These are phyloP conservation scores for Acanthurus tractus DNA, from an alignment of 2,797 vertebrate species.

Conservation along the genomic window DNA sequence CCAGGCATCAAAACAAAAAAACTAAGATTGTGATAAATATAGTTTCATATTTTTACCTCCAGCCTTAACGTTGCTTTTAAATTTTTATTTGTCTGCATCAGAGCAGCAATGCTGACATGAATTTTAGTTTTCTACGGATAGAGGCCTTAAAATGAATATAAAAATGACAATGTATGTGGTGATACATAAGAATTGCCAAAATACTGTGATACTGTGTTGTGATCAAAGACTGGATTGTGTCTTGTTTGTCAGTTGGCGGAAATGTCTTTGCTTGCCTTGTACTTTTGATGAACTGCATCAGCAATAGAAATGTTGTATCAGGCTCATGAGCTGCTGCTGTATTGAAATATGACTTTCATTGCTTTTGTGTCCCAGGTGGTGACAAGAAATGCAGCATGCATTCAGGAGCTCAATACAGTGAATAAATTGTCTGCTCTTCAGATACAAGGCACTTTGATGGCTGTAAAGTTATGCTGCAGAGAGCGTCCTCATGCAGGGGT, in stretches of 20 bases:
- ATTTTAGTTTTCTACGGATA: neutral
- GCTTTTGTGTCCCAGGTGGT: slow-evolving; percentile 41
- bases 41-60: neutral
- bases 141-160: neutral
- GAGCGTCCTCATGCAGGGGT: neutral
- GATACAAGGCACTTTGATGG: neutral
- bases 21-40: no score
- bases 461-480: neutral
- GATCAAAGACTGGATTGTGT: neutral
- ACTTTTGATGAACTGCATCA: slow-evolving; percentile 14
- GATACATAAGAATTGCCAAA: neutral
- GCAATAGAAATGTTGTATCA: neutral
- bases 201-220: neutral
- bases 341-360: slow-evolving; percentile 46
- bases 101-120: neutral
- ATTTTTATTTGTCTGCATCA: neutral
- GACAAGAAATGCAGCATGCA: slow-evolving; percentile 19
- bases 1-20: slow-evolving; percentile 7
- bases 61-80: neutral
- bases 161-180: neutral
- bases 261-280: neutral
- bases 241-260: neutral
- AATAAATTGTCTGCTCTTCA: slow-evolving; percentile 1
- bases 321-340: slow-evolving; percentile 13
- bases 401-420: slow-evolving; percentile 20